A percentile compares a stretch with the other conserved stretches of the same genome.
Conservation (phyloP, 2,113 vertebrate genomes). For the Otis tarda region DNA sequence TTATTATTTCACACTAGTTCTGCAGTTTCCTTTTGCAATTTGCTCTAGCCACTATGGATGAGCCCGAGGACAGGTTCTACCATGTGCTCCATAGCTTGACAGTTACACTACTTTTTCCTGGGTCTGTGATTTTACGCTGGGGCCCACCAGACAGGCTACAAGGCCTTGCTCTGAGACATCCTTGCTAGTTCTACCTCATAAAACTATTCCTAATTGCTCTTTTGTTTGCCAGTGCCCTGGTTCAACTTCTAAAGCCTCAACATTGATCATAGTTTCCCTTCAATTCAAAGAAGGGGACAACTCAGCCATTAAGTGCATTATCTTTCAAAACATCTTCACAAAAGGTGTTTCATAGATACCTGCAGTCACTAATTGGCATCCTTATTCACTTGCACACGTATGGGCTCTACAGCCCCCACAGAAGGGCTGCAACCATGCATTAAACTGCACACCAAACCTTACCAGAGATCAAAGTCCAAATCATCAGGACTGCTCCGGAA, state of each 20-base stretch:
- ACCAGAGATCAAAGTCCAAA: background rate
- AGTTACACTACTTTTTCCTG: background rate
- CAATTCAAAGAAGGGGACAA: background rate
- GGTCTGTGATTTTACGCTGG: background rate
- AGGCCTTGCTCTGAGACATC: background rate
- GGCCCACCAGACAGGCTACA: background rate
- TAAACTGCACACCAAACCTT: background rate
- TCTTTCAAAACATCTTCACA: background rate
- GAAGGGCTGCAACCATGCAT: background rate
- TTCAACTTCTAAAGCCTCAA: background rate
- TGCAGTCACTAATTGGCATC: background rate
- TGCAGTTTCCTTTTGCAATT: background rate
- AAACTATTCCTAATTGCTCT: background rate
- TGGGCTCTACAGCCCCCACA: background rate
- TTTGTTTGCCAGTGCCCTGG: background rate
- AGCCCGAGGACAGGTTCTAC: conserved; percentile 8
- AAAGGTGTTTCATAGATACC: background rate
- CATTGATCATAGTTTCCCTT: background rate
- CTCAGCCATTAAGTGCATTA: background rate
- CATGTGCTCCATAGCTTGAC: background rate
- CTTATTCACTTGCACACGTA: background rate
- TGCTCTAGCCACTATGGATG: background rate
- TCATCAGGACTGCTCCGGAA: background rate
- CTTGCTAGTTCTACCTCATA: background rate
- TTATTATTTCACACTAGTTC: conserved; percentile 49